Conservation (phyloP, 2,888 invertebrate species). For the Harpagoxenus sublaevis region DNA sequence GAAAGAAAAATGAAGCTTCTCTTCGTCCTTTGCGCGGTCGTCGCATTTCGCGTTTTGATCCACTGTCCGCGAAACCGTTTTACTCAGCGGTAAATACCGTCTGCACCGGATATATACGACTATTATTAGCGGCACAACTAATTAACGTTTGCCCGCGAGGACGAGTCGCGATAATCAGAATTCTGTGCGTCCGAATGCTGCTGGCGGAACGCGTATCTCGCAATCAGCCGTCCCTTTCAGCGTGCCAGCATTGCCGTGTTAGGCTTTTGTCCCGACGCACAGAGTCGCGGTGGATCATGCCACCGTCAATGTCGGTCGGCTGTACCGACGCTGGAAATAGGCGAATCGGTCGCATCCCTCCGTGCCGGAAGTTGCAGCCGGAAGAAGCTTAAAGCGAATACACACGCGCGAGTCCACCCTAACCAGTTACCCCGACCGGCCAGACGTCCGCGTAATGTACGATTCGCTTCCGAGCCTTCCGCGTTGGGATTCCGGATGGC, state of each 20-base stretch:
- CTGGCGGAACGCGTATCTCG: not conserved
- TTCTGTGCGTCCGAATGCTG: not conserved
- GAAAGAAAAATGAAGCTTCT: not conserved
- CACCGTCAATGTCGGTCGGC: not conserved
- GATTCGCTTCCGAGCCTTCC: constrained; percentile 48
- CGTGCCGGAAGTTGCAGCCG: constrained; percentile 40
- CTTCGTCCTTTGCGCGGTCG: not conserved
- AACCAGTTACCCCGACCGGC: constrained; percentile 1
- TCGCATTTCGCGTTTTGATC: constrained; percentile 5
- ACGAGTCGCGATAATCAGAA: not conserved
- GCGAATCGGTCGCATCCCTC: constrained; percentile 44
- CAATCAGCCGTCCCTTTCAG: constrained; percentile 23
- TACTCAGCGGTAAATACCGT: not conserved
- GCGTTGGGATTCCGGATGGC: constrained; percentile 37
- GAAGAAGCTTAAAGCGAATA: constrained; percentile 49
- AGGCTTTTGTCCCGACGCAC: constrained; percentile 29
- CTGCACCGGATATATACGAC: constrained; percentile 7
- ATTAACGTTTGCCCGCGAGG: constrained; percentile 56
- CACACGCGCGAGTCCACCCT: constrained; percentile 12
- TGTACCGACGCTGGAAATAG: constrained; percentile 33
- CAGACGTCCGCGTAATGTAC: constrained; percentile 51
- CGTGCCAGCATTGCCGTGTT: not conserved
- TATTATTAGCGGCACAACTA: constrained; percentile 55
- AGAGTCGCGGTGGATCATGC: not conserved
- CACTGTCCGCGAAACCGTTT: not conserved